phyloP scores from a whole-genome alignment of 2,113 vertebrate genomes.

The Drymodes brunneopygia region DNA sequence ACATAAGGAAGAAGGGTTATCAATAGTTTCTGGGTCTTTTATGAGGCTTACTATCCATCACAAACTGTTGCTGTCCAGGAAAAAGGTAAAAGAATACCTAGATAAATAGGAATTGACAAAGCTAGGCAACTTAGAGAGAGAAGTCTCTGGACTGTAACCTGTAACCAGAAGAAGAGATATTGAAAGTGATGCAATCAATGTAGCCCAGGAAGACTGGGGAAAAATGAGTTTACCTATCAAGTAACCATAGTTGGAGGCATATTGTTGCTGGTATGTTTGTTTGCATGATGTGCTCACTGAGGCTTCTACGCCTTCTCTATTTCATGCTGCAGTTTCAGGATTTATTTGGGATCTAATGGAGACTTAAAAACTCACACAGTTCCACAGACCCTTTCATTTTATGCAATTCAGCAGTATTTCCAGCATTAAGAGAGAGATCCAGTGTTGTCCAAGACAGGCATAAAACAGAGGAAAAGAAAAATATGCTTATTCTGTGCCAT shows the following conservation, averaged over 20 bases:
- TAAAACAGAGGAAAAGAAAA: neutral
- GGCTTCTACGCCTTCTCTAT: neutral
- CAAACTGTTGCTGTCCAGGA: slow-evolving; percentile 60
- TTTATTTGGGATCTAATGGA: neutral
- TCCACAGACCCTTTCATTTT: neutral
- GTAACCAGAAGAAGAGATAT: slow-evolving; percentile 73
- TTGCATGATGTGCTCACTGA: neutral
- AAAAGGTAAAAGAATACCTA: slow-evolving; percentile 70
- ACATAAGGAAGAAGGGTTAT: slow-evolving; percentile 12
- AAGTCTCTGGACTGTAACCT: slow-evolving; percentile 59
- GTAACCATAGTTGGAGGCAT: neutral
- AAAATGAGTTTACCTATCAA: slow-evolving; percentile 63
- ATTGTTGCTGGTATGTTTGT: neutral
- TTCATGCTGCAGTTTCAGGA: neutral
- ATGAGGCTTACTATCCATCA: slow-evolving; percentile 42
- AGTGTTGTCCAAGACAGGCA: neutral
- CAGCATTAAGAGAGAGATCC: neutral
- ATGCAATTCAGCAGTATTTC: neutral
- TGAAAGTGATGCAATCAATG: slow-evolving; percentile 70
- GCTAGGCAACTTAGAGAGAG: slow-evolving; percentile 61
- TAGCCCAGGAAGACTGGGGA: slow-evolving; percentile 11
- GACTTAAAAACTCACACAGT: neutral
- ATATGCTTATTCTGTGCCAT: neutral
- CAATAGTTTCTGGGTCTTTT: slow-evolving; percentile 36
- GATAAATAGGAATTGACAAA: slow-evolving; percentile 78